Evolutionary conservation across 1,140 invertebrate species (phyloP).

Genomic region (Myzus persicae): DNA sequence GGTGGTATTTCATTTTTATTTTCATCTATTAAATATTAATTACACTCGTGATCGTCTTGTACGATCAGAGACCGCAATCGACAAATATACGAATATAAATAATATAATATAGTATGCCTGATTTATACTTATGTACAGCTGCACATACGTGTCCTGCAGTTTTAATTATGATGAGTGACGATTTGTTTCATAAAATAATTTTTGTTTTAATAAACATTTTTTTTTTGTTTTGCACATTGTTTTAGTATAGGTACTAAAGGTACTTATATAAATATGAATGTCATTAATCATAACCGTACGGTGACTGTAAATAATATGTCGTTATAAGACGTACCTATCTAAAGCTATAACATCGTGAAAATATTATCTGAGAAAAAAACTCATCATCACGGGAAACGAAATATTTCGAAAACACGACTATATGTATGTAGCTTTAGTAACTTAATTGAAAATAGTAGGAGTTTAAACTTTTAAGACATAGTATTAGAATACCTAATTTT

Average conservation of each 20-base stretch:
- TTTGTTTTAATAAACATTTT: neutral
- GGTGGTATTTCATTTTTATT: neutral
- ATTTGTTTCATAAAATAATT: neutral
- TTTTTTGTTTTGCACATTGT: neutral
- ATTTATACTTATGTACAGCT: neutral
- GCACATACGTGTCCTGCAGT: neutral
- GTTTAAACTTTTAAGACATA: no score
- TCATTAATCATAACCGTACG: no score
- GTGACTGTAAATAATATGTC: neutral
- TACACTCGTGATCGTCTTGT: neutral
- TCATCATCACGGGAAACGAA: neutral
- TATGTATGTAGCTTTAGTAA: neutral
- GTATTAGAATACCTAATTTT: no score
- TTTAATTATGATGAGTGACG: neutral
- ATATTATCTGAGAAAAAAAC: neutral
- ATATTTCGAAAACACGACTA: neutral
- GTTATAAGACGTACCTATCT: neutral
- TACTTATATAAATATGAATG: neutral
- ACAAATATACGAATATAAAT: no score
- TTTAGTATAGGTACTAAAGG: no score
- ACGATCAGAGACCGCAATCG: neutral
- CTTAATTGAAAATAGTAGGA: no score
- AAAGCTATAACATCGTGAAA: neutral
- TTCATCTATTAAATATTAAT: neutral
- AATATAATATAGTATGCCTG: no score